These are phyloP conservation scores for Gambelia wislizenii DNA, from an alignment of 2,797 vertebrate genomes.

Conservation along the genomic window DNA sequence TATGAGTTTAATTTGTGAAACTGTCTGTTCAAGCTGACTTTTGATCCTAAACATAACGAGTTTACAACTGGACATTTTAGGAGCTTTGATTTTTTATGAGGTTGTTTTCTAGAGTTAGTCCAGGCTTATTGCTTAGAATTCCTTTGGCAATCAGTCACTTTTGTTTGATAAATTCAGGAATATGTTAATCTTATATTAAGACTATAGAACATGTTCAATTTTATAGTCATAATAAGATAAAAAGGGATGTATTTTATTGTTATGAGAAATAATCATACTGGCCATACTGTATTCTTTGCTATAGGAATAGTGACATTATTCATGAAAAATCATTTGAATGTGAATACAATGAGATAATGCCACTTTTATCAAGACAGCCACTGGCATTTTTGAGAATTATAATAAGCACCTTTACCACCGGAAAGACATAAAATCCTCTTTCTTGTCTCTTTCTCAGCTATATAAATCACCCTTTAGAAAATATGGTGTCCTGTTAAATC, in stretches of 20 bases:
- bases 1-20: not conserved
- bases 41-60: not conserved
- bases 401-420: not conserved
- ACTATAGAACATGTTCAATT: not conserved
- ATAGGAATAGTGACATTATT: not conserved
- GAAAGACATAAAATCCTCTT: not conserved
- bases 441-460: not conserved
- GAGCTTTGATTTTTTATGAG: not conserved
- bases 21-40: not conserved
- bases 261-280: not conserved
- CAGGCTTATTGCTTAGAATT: not conserved
- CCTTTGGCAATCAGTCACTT: not conserved
- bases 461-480: not conserved
- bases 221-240: not conserved
- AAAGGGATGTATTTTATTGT: not conserved
- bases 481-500: not conserved
- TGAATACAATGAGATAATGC: not conserved
- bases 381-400: not conserved
- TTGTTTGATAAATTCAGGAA: not conserved
- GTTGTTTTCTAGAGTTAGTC: not conserved
- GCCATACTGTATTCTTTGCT: not conserved
- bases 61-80: not conserved
- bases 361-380: not conserved
- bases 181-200: not conserved
- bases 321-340: not conserved